Evolutionary conservation across 2,113 vertebrate genomes (phyloP), one percentile per base, ranked within the genome.

Genomic region (Nothoprocta perdicaria): DNA sequence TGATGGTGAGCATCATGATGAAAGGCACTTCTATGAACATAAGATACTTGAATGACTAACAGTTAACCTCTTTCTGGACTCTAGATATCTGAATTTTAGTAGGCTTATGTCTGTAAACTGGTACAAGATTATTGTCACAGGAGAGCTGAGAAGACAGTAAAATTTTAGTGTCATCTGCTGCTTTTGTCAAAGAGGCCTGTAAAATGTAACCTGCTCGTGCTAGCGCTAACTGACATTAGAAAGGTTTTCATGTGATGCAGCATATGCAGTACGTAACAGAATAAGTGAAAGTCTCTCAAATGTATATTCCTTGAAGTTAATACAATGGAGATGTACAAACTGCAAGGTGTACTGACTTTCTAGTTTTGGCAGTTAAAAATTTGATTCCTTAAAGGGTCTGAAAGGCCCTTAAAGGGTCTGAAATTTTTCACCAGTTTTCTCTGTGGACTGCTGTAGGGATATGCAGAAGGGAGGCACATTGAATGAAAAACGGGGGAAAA

Each of bases 231-330:
- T 63, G 40, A 33, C 4, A n/a, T 55, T 53, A 58, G 11, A 53
- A 60, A 69, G 17, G 4, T 24, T 78, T 68, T 68, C 5, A 53
- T 41, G 14, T 38, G n/a, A 12, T 52, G 22, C 12, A 67, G 23
- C 9, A n/a, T 21, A 3, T 63, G 21, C 27, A 2, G 0, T 41
- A 38, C 7, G 3, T 10, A 4, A 10, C 15, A 45, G 11, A 79
- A 38, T 7, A 57, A 14, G 11, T 90, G 60, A 12, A 24, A 0
- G 0, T 69, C 12, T 0, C 0, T 46, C 0, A 1, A 9, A 35
- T 71, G 14, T 48, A 38, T 38, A 38, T 71, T 14, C 26, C 9
- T 5, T 5, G 31, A 48, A 48, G 46, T 17, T 18, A 46, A 48
- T 19, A 48, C 19, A 48, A 48, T 21, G 46, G 46, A 48, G 46